A percentile compares a stretch with the other conserved stretches of the same genome.
These are phyloP conservation scores for Lepidocyrtoides sp. DNA, from an alignment of 2,888 invertebrate genomes.

Conservation along the genomic window DNA sequence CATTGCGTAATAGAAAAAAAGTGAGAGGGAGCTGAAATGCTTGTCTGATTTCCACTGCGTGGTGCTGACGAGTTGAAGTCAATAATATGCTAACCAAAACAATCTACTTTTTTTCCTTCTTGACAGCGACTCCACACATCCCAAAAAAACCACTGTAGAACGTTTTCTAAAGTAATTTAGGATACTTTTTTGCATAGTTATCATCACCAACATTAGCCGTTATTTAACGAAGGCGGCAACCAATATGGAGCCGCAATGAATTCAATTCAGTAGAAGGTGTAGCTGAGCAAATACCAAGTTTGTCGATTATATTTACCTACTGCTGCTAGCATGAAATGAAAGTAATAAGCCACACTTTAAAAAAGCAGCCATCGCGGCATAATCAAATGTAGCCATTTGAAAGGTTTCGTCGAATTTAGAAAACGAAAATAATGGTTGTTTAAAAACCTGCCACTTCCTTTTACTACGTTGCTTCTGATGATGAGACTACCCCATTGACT, in stretches of 20 bases:
- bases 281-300: neutral
- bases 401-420: neutral
- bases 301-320: no score
- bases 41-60: slow-evolving; percentile 20
- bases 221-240: slow-evolving; percentile 44
- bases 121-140: slow-evolving; percentile 11
- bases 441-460: slow-evolving; percentile 59
- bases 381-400: neutral
- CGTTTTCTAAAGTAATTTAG: neutral
- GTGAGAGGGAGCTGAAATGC: slow-evolving; percentile 19
- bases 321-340: neutral
- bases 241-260: slow-evolving; percentile 49
- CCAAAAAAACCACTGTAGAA: neutral
- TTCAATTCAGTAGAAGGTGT: slow-evolving; percentile 19
- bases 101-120: slow-evolving; percentile 10
- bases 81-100: slow-evolving; percentile 33
- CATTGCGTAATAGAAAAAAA: slow-evolving; percentile 20
- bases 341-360: neutral
- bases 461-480: neutral
- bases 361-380: neutral
- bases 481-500: slow-evolving; percentile 7
- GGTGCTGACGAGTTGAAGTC: neutral
- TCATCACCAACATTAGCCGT: neutral
- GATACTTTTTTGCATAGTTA: neutral
- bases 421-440: slow-evolving; percentile 51